Base-by-base conservation (phyloP, 1,140 invertebrate genomes). In the Drosophila nigrodunni region DNA sequence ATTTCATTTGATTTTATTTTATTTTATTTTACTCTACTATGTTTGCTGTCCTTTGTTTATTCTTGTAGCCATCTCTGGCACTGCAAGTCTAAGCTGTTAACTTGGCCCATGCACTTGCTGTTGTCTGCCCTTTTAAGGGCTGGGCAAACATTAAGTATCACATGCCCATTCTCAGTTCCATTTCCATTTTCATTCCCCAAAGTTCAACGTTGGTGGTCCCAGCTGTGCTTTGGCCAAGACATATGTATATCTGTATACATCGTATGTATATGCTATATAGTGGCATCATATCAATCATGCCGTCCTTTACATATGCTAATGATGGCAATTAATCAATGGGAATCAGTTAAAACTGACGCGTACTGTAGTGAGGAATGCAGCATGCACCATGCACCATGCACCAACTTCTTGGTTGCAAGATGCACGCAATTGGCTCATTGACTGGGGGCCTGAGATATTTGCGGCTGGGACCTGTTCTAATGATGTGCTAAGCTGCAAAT, bases 271-370 rank as follows among this genome's bases (percentile, higher is more conserved):
- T 54, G 65, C 25, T 30, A 30, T 5, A 30, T 55, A 6, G 39
- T 64, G 49, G 61, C 60, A 73, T 69, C 82, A 79, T 85, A 89
- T 88, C 85, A 89, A 89, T 88, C 85, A 88, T 88, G 77, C 68
- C 80, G 80, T 89, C 85, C 79, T 88, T 87, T 76, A 61, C 74
- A 77, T 88, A 88, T 88, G 85, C 85, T 88, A 88, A 88, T 89
- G 80, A 88, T 85, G 74, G 85, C 85, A 88, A 88, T 88, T 88
- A 88, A 88, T 88, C 85, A 88, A 88, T 88, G 78, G 54, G 78
- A 85, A 90, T 88, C 85, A 85, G 80, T 88, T 89, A 88, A 78
- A 71, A 81, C 57, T 35, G 54, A 76, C 46, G 57, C 59, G 34
- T 41, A 21, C 46, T 47, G 8, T 2, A 5, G 3, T 5, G 25